phyloP scores from a whole-genome alignment of 1,140 invertebrate species.

The Pomacea maculata region DNA sequence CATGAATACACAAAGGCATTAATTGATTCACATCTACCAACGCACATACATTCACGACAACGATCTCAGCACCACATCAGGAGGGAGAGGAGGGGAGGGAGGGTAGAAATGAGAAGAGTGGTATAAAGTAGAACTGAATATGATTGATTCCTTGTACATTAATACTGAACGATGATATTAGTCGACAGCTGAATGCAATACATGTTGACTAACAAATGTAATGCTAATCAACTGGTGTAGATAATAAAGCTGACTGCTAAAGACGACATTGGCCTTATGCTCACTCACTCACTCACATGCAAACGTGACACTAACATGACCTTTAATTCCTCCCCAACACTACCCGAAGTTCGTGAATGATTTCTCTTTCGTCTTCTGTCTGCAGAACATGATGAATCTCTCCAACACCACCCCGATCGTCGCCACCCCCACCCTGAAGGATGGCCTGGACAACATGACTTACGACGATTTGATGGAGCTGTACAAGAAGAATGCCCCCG shows the following conservation, averaged over 20 bases:
- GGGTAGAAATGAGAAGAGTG: background rate
- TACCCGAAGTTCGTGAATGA: background rate
- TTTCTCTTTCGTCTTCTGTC: background rate
- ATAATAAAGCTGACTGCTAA: background rate
- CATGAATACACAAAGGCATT: background rate
- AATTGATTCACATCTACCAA: background rate
- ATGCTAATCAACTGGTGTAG: background rate
- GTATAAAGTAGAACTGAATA: background rate
- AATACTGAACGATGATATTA: background rate
- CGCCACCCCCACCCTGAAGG: conserved; percentile 1
- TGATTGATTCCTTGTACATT: background rate
- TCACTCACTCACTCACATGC: no score
- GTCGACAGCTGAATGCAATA: background rate
- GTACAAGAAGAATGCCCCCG: conserved; percentile 33
- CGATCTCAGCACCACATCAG: no score
- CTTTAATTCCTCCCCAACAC: no score
- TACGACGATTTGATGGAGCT: conserved; percentile 7
- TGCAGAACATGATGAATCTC: background rate
- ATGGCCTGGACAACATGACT: background rate
- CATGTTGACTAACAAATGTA: background rate
- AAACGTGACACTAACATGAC: no score
- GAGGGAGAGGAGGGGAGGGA: no score
- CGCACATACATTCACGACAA: background rate
- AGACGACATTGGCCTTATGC: no score
- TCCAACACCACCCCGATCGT: conserved; percentile 2